Evolutionary conservation across 1,140 invertebrate species (phyloP), one percentile per base, ranked within the genome.

Genomic region (Monochamus saltuarius): DNA sequence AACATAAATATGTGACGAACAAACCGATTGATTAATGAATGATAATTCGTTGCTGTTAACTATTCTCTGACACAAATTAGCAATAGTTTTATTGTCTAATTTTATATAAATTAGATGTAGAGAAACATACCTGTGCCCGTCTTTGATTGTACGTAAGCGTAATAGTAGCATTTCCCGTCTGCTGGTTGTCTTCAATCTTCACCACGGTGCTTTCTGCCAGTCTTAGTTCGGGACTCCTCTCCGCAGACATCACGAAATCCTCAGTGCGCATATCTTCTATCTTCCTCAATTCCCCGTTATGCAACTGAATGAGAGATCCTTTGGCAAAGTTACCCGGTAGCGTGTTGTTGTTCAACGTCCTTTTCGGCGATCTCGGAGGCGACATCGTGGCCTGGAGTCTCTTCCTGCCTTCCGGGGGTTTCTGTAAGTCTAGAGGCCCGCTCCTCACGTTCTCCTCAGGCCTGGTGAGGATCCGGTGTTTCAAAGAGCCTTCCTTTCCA

Each of bases 261-360:
- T 89, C 87, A 0, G 86, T 88, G 39, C 84, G 75, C 82, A 89
- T 87, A 59, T 94, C 89, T 75, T 94, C 91, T 10, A 94, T 88
- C 39, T 85, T 82, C 62, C 89, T 84, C 45, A 92, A 68, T 39
- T 87, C 82, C 0, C 91, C 90, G 70, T 85, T 87, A n/a, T 87
- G 86, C 40, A 95, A 77, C 65, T 89, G 84, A 51, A 89, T 88
- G 38, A 87, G 76, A 13, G 89, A 88, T 8, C 91, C 91, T 59
- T 86, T 85, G 37, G 78, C 81, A 64, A 88, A 88, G 67, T 78
- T 81, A 1, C 65, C 69, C 7, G 78, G 74, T 14, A 78, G 61
- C 17, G 65, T 68, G 29, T 65, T 72, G 56, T 76, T 78, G 56
- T 74, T 77, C 47, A 63, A 62, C 9, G 61, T 45, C 46, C 66